Percentiles rank a stretch among this genome's conserved stretches.
Evolutionary conservation across 2,888 invertebrate genomes (phyloP).

Genomic region (Platyscelio sp.): DNA sequence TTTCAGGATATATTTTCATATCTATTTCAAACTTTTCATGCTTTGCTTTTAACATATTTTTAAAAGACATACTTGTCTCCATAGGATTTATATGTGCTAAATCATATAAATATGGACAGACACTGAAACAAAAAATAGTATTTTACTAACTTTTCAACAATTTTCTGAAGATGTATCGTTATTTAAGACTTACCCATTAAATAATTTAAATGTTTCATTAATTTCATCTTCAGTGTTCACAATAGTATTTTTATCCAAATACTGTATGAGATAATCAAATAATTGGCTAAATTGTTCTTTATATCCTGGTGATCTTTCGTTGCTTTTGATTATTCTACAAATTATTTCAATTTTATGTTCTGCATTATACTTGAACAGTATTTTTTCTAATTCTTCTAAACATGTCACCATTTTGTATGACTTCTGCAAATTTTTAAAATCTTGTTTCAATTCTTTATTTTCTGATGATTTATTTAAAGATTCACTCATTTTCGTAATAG

Average conservation of each 20-base stretch:
- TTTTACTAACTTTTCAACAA: background rate
- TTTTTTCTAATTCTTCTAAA: conserved; percentile 88
- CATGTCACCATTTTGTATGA: conserved; percentile 87
- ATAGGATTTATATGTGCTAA: conserved; percentile 90
- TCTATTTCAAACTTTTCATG: conserved; percentile 88
- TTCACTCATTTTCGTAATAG: too few species aligned
- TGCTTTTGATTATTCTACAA: conserved; percentile 94
- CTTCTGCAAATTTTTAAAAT: conserved; percentile 33
- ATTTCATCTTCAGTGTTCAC: conserved; percentile 83
- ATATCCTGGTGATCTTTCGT: conserved; percentile 94
- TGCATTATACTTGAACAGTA: conserved; percentile 88
- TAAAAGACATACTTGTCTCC: conserved; percentile 88
- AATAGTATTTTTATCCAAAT: conserved; percentile 89
- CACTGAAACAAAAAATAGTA: conserved; percentile 72
- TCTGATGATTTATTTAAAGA: background rate
- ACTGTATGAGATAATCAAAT: conserved; percentile 92
- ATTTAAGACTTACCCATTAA: conserved; percentile 86
- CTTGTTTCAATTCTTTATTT: too few species aligned
- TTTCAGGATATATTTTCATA: conserved; percentile 87
- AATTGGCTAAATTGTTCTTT: conserved; percentile 91
- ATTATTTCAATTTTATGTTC: conserved; percentile 90
- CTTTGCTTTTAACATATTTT: conserved; percentile 91
- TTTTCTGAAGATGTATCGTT: too few species aligned
- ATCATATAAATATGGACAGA: conserved; percentile 87
- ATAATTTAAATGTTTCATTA: conserved; percentile 87